Base-by-base conservation (phyloP, 2,797 vertebrate species). In the Alca torda region DNA sequence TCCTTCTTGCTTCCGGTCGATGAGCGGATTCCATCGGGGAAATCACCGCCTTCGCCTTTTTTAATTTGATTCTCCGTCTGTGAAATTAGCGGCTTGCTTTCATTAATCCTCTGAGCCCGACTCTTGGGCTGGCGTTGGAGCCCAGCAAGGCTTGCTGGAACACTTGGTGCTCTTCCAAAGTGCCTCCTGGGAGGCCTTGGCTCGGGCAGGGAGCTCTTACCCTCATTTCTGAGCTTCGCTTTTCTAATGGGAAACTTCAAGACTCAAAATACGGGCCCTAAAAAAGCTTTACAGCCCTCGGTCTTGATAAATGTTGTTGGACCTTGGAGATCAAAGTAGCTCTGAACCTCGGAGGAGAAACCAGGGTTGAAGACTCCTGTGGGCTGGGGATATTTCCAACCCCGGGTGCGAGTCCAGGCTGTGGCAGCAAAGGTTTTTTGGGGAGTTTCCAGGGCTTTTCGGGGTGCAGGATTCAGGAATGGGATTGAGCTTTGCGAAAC, bases 371-470 rank as follows among this genome's bases (percentile, higher is more conserved):
- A 39, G 0, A 3, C 25, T 39, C 8, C 26, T 4, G 2, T 4
- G 61, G 33, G 28, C 3, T 2, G 4, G 53, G 43, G 75, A 0
- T 7, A 0, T 64, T 39, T 51, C 87, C 41, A 23, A 31, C 3
- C 50, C 60, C 3, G 14, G 33, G 15, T 8, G 37, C 2, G 2
- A 33, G 16, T 31, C 33, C 26, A 2, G 25, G 14, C 19, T 31
- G 8, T 3, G 6, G 4, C 0, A 4, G 21, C 19, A 8, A 13
- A 69, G 16, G 2, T 6, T 12, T 4, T 4, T 8, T 20, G 18
- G 35, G 59, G 51, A 1, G 4, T 25, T 53, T 3, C 3, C 43
- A 11, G 23, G 43, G 21, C 21, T 0, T 43, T 57, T 19, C 1
- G 41, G 80, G 70, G 15, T 10, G 30, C 51, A 4, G 60, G 19